Evolutionary conservation across 2,113 vertebrate species (phyloP).

Genomic region (Heliornis fulica): DNA sequence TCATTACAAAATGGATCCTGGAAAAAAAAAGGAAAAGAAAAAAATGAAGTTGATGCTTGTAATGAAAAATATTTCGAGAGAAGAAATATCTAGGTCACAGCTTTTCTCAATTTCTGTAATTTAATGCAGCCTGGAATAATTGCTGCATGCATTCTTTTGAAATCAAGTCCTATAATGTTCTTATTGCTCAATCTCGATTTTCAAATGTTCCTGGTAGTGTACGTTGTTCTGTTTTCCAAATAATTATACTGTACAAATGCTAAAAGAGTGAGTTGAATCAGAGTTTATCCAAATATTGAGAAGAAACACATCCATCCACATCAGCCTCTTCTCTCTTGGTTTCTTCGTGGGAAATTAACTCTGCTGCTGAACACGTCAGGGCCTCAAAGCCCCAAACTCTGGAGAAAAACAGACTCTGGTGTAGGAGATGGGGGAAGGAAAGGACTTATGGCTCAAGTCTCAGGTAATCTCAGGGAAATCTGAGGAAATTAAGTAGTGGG

Average conservation of each 20-base stretch:
- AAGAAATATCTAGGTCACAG: conserved; percentile 66
- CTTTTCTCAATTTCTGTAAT: conserved; percentile 73
- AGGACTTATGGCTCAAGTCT: not conserved
- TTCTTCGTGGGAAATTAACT: not conserved
- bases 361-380: not conserved
- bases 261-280: conserved; percentile 32
- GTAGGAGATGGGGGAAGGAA: not conserved
- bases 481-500: not conserved
- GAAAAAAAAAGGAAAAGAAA: not conserved
- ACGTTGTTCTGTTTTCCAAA: conserved; percentile 49
- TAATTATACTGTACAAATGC: conserved; percentile 11
- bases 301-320: not conserved
- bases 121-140: conserved; percentile 69
- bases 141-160: conserved; percentile 59
- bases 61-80: conserved; percentile 47
- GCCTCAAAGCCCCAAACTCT: not conserved
- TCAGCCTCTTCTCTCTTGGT: not conserved
- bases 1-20: conserved; percentile 6
- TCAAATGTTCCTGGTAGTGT: conserved; percentile 35
- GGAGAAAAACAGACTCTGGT: not conserved
- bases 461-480: not conserved
- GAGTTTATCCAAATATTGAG: conserved; percentile 62
- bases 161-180: conserved; percentile 50
- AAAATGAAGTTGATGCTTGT: not conserved
- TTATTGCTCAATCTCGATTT: conserved; percentile 49